Conservation (phyloP, 2,113 vertebrate genomes). For the Xyliphius kryptos region DNA sequence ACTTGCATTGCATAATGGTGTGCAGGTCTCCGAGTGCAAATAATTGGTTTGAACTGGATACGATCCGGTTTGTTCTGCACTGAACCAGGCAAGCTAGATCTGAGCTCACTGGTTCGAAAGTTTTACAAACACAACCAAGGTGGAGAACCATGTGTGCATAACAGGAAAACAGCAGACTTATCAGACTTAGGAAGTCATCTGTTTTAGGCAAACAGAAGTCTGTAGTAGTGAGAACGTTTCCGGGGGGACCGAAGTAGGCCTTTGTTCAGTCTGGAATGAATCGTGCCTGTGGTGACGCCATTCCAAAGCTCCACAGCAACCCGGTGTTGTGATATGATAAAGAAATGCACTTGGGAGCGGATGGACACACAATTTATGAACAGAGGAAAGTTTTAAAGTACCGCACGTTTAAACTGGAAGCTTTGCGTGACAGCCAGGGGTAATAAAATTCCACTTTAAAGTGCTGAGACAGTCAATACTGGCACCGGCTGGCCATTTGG, state of each 20-base stretch:
- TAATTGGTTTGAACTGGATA: too few species aligned
- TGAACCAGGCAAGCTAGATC: background rate
- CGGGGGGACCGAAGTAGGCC: slow-evolving; percentile 3
- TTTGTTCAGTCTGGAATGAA: slow-evolving; percentile 12
- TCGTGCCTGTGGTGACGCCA: slow-evolving; percentile 12
- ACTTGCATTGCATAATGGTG: too few species aligned
- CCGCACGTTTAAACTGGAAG: background rate
- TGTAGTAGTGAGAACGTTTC: slow-evolving; percentile 8
- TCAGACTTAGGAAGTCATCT: slow-evolving; percentile 21
- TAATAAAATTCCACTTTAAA: slow-evolving; percentile 26
- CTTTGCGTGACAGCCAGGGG: slow-evolving; percentile 22
- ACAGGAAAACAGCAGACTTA: slow-evolving; percentile 31
- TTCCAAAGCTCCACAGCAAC: slow-evolving; percentile 16
- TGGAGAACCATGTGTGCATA: background rate
- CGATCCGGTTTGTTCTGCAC: background rate
- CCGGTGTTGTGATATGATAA: slow-evolving; percentile 1
- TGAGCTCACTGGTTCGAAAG: background rate
- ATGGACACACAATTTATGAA: slow-evolving; percentile 7
- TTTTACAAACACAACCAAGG: background rate
- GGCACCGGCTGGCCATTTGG: slow-evolving; percentile 10
- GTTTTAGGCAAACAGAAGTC: slow-evolving; percentile 17
- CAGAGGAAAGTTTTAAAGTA: background rate
- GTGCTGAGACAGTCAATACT: background rate
- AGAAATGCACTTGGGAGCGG: background rate
- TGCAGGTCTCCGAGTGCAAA: too few species aligned